A percentile compares a stretch with the other conserved stretches of the same genome.
phyloP scores from a whole-genome alignment of 2,888 invertebrate genomes.

The Aleiodes testaceus region DNA sequence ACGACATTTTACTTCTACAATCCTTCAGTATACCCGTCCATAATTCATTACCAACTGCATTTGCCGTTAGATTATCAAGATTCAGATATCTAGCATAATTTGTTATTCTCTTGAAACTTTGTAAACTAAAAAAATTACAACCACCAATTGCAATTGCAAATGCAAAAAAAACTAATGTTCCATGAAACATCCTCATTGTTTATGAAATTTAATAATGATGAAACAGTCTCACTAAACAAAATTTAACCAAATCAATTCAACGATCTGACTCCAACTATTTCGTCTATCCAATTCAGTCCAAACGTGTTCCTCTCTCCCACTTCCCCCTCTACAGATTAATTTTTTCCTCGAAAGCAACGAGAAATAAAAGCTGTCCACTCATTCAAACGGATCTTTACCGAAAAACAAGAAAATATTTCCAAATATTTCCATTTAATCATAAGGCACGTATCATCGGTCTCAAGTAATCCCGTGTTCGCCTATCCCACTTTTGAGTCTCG shows the following conservation, averaged over 20 bases:
- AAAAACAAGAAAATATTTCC: background rate
- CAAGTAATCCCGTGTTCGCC: conserved; percentile 37
- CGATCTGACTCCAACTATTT: conserved; percentile 11
- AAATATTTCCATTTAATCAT: background rate
- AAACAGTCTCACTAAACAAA: conserved; percentile 26
- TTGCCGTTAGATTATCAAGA: conserved; percentile 62
- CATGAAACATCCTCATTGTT: conserved; percentile 43
- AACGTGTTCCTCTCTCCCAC: background rate
- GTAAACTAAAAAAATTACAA: conserved; percentile 59
- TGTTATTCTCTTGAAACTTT: conserved; percentile 60
- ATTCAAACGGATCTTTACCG: background rate
- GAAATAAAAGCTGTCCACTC: background rate
- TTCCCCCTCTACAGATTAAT: background rate
- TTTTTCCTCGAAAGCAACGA: background rate
- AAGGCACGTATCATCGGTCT: background rate
- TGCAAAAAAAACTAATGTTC: conserved; percentile 36
- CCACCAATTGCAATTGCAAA: conserved; percentile 47
- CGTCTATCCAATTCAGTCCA: conserved; percentile 3
- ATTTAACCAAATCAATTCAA: background rate
- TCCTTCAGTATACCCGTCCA: conserved; percentile 85
- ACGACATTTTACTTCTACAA: conserved; percentile 79
- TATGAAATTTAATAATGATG: conserved; percentile 5
- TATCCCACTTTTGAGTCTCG: conserved; percentile 51
- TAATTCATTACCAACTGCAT: conserved; percentile 75
- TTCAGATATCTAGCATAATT: conserved; percentile 67